Evolutionary conservation across 1,140 invertebrate species (phyloP).

Genomic region (Sesamia nonagrioides): DNA sequence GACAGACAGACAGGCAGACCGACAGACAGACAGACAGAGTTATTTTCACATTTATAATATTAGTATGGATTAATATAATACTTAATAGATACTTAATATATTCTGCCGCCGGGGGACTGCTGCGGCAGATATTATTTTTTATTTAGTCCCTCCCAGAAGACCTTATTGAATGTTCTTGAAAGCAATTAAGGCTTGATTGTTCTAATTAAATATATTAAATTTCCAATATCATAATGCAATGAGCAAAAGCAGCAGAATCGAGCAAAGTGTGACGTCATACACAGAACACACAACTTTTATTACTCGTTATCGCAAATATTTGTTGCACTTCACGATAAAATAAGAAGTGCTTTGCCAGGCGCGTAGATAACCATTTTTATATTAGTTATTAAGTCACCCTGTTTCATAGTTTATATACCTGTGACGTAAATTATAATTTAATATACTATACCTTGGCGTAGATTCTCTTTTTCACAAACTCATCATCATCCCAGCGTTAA

Average conservation of each 20-base stretch:
- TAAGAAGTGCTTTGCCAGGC: slow-evolving; percentile 66
- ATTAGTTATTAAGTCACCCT: slow-evolving; percentile 61
- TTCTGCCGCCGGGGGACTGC: neutral
- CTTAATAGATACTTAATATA: neutral
- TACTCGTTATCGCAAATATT: slow-evolving; percentile 74
- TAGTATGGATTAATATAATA: no score
- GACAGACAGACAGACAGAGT: no score
- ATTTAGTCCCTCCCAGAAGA: neutral
- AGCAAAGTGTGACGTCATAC: slow-evolving; percentile 64
- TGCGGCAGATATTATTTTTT: neutral
- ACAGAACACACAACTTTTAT: slow-evolving; percentile 67
- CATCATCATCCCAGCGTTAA: no score
- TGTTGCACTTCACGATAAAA: slow-evolving; percentile 76
- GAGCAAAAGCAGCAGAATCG: slow-evolving; percentile 6
- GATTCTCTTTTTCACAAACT: no score
- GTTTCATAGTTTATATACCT: slow-evolving; percentile 46
- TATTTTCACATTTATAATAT: no score
- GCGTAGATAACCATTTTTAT: slow-evolving; percentile 64
- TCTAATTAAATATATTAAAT: neutral
- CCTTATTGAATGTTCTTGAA: neutral
- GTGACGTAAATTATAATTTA: neutral
- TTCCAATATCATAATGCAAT: slow-evolving; percentile 1
- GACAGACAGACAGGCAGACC: no score
- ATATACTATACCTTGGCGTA: no score
- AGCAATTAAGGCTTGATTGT: neutral